These are phyloP conservation scores for Peromyscus aztecus DNA, from an alignment of 2,797 vertebrate genomes.

Conservation along the genomic window DNA sequence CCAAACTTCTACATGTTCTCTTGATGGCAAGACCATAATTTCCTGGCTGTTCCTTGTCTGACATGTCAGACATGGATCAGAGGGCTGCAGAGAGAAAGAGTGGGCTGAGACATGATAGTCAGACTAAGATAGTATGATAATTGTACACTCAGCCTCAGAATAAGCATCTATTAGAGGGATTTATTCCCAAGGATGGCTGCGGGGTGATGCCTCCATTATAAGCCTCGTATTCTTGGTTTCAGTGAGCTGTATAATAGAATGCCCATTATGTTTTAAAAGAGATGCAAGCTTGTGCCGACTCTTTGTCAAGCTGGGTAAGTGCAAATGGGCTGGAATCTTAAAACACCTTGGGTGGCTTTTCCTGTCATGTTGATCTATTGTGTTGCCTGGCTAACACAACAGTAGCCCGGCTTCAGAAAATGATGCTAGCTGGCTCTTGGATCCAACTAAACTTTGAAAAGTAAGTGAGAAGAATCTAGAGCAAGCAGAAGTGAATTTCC, in stretches of 20 bases:
- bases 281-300: conserved; percentile 65
- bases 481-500: conserved; percentile 74
- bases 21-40: conserved; percentile 65
- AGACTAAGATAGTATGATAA: conserved; percentile 63
- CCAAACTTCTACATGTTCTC: conserved; percentile 34
- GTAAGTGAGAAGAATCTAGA: background rate
- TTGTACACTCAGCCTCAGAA: conserved; percentile 39
- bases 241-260: conserved; percentile 62
- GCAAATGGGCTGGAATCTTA: conserved; percentile 76
- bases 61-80: conserved; percentile 59
- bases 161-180: conserved; percentile 71
- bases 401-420: conserved; percentile 67
- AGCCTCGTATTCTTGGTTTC: conserved; percentile 70
- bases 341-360: conserved; percentile 71
- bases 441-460: background rate
- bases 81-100: conserved; percentile 48
- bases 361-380: conserved; percentile 73
- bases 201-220: conserved; percentile 59
- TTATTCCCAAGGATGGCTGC: conserved; percentile 65
- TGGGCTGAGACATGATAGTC: conserved; percentile 46
- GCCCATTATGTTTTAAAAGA: conserved; percentile 75
- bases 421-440: background rate
- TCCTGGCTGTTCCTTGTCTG: conserved; percentile 64
- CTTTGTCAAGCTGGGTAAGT: conserved; percentile 74
- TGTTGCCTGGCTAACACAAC: conserved; percentile 61